Evolutionary conservation across 2,888 invertebrate species (phyloP).

Genomic region (Scaptomyza reducta): DNA sequence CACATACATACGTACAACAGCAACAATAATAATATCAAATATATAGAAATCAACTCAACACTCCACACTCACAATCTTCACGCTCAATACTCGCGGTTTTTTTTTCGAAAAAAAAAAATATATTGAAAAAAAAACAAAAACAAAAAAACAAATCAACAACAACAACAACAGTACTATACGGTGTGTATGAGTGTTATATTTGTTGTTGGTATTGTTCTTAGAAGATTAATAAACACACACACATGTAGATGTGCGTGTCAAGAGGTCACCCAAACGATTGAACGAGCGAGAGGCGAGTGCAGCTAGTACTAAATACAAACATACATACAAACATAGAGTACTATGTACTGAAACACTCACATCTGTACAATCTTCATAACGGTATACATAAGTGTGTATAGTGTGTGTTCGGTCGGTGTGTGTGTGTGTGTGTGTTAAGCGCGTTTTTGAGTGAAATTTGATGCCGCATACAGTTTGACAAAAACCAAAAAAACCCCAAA

Average conservation of each 20-base stretch:
- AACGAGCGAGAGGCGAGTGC: slow-evolving; percentile 47
- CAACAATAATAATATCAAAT: slow-evolving; percentile 26
- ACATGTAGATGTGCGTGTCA: slow-evolving; percentile 58
- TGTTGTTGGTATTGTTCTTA: slow-evolving; percentile 41
- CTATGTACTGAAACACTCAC: slow-evolving; percentile 23
- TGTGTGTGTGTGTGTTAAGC: slow-evolving; percentile 26
- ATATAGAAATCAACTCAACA: slow-evolving; percentile 37
- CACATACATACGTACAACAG: slow-evolving; percentile 3
- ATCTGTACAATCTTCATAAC: slow-evolving; percentile 42
- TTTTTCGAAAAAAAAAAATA: slow-evolving; percentile 23
- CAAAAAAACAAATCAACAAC: slow-evolving; percentile 15
- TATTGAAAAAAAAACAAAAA: slow-evolving; percentile 10
- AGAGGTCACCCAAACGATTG: slow-evolving; percentile 60
- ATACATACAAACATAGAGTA: background rate
- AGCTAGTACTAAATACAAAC: slow-evolving; percentile 21
- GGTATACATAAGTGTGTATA: slow-evolving; percentile 5
- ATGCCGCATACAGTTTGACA: slow-evolving; percentile 35
- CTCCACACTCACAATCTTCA: slow-evolving; percentile 32
- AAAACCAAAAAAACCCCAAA: background rate
- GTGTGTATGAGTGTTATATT: slow-evolving; percentile 20
- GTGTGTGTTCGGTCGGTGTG: slow-evolving; percentile 16
- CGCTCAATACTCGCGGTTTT: slow-evolving; percentile 46
- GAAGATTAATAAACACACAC: slow-evolving; percentile 52
- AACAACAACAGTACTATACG: slow-evolving; percentile 27
- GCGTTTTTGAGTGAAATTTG: slow-evolving; percentile 56